Base-by-base conservation (phyloP, 1,140 invertebrate species). In the Monomorium pharaonis region DNA sequence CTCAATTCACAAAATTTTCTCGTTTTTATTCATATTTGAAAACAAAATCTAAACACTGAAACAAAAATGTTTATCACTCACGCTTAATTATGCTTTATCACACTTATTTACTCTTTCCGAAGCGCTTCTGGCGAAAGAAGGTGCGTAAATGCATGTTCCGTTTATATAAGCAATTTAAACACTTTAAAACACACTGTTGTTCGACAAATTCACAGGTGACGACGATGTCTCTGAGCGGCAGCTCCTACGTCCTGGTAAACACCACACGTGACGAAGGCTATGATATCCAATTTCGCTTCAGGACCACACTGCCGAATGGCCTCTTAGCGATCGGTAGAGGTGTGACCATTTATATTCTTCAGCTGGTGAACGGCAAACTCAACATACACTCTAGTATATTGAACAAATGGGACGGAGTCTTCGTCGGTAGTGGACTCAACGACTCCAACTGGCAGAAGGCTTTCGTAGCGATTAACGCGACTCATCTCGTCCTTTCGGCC, bases 331-430 rank as follows among this genome's bases (percentile, higher is more conserved):
- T 98, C 93, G 98, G 98, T 42, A 97, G 97, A 87, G 98, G 98
- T 14, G 94, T 96, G 33, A 98, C 97, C 2, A 98, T 97, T 94
- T 98, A 98, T 93, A 97, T 98, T 87, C 95, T 99, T 30, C 97
- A 98, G 89, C 95, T 99, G 21, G 96, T 97, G 1, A 96, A 97
- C 88, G 98, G 98, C 16, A 96, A 97, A 49, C 95, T 99, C 6
- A 98, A 98, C 94, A 94, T 98, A 37, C 98, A 98, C 88, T 98
- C 98, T 0, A 98, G 97, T 87, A 93, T 98, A 49, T 93, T 98
- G 5, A 98, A 98, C 93, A 98, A 98, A 94, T 98, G 97, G 97
- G 97, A 98, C 91, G 98, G 98, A 0, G 98, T 98, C 3, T 98
- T 98, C 91, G 97, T 98, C 85, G 98, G 97, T 0, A 97, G 97